A percentile compares a stretch with the other conserved stretches of the same genome.
Conservation (phyloP, 1,140 invertebrate genomes). For the Drosophila varians region DNA sequence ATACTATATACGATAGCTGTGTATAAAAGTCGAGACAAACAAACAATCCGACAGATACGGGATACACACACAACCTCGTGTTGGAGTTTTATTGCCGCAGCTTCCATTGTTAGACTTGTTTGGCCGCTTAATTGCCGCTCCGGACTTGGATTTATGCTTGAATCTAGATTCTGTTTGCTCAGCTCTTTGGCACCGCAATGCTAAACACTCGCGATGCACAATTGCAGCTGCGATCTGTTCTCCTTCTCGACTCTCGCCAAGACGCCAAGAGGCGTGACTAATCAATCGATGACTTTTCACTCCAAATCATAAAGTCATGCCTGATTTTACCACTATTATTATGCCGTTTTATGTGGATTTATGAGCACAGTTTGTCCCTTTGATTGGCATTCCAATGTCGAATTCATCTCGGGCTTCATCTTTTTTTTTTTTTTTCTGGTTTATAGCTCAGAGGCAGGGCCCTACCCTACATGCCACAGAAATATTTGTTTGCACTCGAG, state of each 20-base stretch:
- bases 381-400: constrained; percentile 50
- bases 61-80: constrained; percentile 2
- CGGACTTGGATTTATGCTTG: constrained; percentile 24
- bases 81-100: constrained; percentile 17
- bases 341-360: constrained; percentile 12
- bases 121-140: constrained; percentile 28
- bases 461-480: constrained; percentile 2
- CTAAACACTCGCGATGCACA: constrained; percentile 47
- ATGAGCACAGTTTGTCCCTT: constrained; percentile 21
- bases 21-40: neutral
- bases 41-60: constrained; percentile 1
- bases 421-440: constrained; percentile 21
- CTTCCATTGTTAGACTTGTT: constrained; percentile 45
- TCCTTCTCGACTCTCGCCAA: neutral
- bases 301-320: constrained; percentile 20
- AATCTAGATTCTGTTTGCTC: constrained; percentile 29
- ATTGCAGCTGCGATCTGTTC: constrained; percentile 19
- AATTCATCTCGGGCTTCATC: constrained; percentile 31
- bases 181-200: constrained; percentile 45
- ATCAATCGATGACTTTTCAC: constrained; percentile 21
- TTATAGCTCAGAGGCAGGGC: constrained; percentile 23
- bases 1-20: neutral
- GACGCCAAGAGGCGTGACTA: constrained; percentile 46
- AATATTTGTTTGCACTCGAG: constrained; percentile 48
- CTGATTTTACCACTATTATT: constrained; percentile 12